Evolutionary conservation across 2,888 invertebrate genomes (phyloP).

Genomic region (Heteropelma amictum): DNA sequence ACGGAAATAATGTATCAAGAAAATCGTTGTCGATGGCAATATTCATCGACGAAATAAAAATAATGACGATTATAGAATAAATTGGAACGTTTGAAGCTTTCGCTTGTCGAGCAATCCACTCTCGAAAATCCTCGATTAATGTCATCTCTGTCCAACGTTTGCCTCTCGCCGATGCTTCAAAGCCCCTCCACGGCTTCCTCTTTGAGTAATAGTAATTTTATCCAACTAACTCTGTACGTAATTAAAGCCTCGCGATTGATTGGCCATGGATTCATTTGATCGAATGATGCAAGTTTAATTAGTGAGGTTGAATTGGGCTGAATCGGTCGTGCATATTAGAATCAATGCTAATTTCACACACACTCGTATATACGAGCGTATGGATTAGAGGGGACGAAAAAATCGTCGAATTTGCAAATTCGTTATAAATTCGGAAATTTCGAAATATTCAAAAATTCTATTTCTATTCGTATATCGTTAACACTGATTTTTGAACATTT

Average conservation of each 20-base stretch:
- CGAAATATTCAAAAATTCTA: too few relatives aligned
- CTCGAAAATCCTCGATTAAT: too few relatives aligned
- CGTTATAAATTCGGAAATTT: not conserved
- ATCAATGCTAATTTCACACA: conserved; percentile 40
- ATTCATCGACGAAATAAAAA: too few relatives aligned
- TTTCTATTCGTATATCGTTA: too few relatives aligned
- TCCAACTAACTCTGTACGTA: conserved; percentile 38
- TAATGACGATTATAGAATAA: too few relatives aligned
- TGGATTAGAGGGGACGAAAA: not conserved
- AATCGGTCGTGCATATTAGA: conserved; percentile 58
- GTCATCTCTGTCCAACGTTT: not conserved
- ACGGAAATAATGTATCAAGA: too few relatives aligned
- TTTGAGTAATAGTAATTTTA: conserved; percentile 36
- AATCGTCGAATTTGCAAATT: not conserved
- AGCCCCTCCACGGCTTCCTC: too few relatives aligned
- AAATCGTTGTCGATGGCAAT: too few relatives aligned
- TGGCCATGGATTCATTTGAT: conserved; percentile 62
- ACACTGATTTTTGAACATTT: too few relatives aligned
- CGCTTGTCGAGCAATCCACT: too few relatives aligned
- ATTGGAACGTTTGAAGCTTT: too few relatives aligned
- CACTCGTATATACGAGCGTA: not conserved
- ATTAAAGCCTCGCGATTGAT: conserved; percentile 61
- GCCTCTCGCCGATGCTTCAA: too few relatives aligned
- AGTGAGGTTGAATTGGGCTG: conserved; percentile 58
- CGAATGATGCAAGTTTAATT: conserved; percentile 68